Percentiles rank a stretch among this genome's conserved stretches.
Conservation (phyloP, 2,797 vertebrate genomes). For the Mallotus villosus region DNA sequence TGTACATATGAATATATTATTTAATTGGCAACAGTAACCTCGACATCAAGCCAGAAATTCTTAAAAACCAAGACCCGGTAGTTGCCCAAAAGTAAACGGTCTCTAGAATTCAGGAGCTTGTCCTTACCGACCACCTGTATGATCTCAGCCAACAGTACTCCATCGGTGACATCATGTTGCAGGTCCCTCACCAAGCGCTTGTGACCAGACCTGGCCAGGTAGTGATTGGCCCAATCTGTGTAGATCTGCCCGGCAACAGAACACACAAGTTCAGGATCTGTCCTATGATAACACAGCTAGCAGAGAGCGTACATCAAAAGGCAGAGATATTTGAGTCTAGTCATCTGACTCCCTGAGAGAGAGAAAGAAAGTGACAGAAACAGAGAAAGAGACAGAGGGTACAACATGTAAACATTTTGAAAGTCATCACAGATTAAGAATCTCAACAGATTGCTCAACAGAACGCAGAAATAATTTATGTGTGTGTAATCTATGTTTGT, state of each 20-base stretch:
- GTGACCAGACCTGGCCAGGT: conserved; percentile 87
- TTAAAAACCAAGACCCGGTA: not conserved
- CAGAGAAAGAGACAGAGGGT: not conserved
- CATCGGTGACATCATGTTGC: conserved; percentile 85
- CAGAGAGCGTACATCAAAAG: not conserved
- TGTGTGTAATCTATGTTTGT: not conserved
- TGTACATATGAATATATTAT: no score
- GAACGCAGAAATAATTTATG: not conserved
- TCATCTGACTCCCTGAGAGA: not conserved
- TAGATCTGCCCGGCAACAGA: conserved; percentile 76
- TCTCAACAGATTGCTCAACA: no score
- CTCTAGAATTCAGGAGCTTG: not conserved
- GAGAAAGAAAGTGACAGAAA: not conserved
- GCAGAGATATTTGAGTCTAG: no score
- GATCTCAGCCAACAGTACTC: conserved; percentile 87
- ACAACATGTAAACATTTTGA: no score
- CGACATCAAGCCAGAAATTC: not conserved
- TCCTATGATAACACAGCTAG: not conserved
- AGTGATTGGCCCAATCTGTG: conserved; percentile 91
- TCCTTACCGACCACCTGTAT: conserved; percentile 89
- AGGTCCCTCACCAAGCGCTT: conserved; percentile 87
- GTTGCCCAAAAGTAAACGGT: no score
- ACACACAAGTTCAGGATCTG: not conserved
- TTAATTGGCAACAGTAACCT: no score
- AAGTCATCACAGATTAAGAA: no score